Evolutionary conservation across 2,888 invertebrate genomes (phyloP).

Genomic region (Hirtodrosophila histrioides): DNA sequence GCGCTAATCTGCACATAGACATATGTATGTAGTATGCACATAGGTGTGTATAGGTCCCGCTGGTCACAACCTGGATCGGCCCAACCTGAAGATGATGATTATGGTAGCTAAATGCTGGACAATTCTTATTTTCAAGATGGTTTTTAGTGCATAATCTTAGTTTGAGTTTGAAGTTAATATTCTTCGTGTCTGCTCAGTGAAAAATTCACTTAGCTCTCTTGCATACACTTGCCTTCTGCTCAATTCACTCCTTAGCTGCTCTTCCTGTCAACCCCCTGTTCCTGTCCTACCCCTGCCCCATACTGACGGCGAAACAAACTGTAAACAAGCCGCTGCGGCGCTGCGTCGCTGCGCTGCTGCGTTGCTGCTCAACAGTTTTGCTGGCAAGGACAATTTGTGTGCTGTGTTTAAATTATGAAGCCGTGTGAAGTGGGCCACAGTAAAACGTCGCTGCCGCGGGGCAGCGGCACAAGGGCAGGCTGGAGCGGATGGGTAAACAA

Average conservation of each 20-base stretch:
- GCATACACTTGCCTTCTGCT: constrained; percentile 9
- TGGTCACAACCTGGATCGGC: no score
- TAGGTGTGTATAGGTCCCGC: no score
- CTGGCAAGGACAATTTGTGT: constrained; percentile 61
- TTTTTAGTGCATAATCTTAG: no score
- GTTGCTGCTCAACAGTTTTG: constrained; percentile 30
- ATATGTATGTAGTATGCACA: no score
- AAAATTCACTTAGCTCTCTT: background rate
- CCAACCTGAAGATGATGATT: no score
- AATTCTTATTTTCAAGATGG: no score
- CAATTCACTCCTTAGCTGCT: constrained; percentile 7
- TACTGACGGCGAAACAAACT: constrained; percentile 36
- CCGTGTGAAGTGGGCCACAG: constrained; percentile 61
- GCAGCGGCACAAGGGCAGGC: background rate
- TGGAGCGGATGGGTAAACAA: constrained; percentile 12
- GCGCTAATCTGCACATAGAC: no score
- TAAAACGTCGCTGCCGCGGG: constrained; percentile 42
- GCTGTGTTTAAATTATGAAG: constrained; percentile 59
- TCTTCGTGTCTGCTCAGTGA: constrained; percentile 11
- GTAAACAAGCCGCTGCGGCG: constrained; percentile 47
- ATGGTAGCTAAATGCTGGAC: no score
- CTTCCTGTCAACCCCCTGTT: constrained; percentile 3
- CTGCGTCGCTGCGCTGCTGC: background rate
- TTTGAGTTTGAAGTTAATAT: no score
- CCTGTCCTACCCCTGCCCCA: background rate